These are phyloP conservation scores for Lepus americanus DNA, from an alignment of 2,113 vertebrate genomes.

Conservation along the genomic window DNA sequence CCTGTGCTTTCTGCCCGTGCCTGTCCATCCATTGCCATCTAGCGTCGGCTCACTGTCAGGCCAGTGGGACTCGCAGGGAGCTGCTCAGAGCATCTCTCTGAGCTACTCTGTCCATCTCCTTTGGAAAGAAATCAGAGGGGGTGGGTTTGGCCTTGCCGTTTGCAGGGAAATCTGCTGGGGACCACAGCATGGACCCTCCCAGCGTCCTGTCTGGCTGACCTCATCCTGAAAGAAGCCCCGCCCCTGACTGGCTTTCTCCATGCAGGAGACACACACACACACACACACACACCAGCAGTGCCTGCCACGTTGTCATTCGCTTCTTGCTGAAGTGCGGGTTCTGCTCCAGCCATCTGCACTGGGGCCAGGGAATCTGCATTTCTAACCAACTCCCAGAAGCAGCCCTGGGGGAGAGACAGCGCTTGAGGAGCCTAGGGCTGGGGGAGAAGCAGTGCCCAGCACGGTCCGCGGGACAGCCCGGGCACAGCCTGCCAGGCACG, in stretches of 20 bases:
- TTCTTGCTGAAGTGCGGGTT: neutral
- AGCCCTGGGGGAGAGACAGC: neutral
- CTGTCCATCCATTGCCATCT: conserved; percentile 84
- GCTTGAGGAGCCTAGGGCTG: neutral
- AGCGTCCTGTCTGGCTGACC: neutral
- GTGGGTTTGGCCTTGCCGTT: neutral
- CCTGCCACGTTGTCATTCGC: neutral
- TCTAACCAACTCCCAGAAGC: neutral
- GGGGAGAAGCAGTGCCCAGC: neutral
- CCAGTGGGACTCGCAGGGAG: neutral
- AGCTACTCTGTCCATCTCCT: neutral
- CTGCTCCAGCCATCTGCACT: neutral
- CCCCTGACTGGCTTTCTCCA: neutral
- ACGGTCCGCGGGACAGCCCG: neutral
- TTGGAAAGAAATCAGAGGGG: neutral
- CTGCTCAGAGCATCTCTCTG: neutral
- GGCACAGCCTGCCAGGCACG: neutral
- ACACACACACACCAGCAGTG: neutral
- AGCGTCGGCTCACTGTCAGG: conserved; percentile 66
- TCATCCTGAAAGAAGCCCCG: neutral
- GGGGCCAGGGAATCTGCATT: neutral
- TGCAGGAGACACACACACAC: neutral
- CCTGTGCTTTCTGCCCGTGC: conserved; percentile 49
- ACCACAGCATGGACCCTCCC: neutral
- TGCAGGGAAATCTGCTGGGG: neutral